Evolutionary conservation across 2,113 vertebrate species (phyloP), one percentile per base, ranked within the genome.

Genomic region (Siphamia tubifer): DNA sequence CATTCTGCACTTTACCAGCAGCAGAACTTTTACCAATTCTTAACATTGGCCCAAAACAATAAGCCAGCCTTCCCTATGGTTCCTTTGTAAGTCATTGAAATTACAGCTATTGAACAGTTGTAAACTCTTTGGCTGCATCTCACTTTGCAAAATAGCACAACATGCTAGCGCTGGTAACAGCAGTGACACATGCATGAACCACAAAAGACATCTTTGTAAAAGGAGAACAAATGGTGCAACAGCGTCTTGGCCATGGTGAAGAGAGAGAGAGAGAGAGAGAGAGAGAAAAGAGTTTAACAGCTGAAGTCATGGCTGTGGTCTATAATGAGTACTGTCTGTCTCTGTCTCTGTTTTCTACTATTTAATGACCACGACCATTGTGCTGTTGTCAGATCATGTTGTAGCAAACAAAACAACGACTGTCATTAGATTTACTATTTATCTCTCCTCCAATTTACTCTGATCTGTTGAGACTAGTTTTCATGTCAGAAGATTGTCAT

Each of bases 21-120:
- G 47, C 43, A 62, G 45, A 74, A 51, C 58, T 51, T 19, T 53
- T 24, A 53, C 53, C 53, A 45, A 30, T 76, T 67, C 62, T 56
- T 44, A 55, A 57, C 60, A 73, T 80, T 68, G 72, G 61, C 13
- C n/a, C 53, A 53, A 53, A 77, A 82, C 75, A 74, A 83, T 74
- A 44, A 55, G 40, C 43, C 12, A 2, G 77, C 77, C 68, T 62
- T 76, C 64, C 56, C 49, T n/a, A 25, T 61, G 49, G 60, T 32
- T 48, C 70, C 66, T 84, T 77, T 84, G 76, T 86, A 76, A 87
- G 47, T 81, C 80, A 82, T 77, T 38, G 63, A 75, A 83, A 83
- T 63, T 55, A 74, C 66, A 68, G 45, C 71, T 15, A 54, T 71
- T 84, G 68, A 82, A 58, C 45, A 72, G 68, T 70, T 66, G 66